A percentile compares a stretch with the other conserved stretches of the same genome.
phyloP scores from a whole-genome alignment of 2,797 vertebrate genomes.

The Enteromius argenteus region DNA sequence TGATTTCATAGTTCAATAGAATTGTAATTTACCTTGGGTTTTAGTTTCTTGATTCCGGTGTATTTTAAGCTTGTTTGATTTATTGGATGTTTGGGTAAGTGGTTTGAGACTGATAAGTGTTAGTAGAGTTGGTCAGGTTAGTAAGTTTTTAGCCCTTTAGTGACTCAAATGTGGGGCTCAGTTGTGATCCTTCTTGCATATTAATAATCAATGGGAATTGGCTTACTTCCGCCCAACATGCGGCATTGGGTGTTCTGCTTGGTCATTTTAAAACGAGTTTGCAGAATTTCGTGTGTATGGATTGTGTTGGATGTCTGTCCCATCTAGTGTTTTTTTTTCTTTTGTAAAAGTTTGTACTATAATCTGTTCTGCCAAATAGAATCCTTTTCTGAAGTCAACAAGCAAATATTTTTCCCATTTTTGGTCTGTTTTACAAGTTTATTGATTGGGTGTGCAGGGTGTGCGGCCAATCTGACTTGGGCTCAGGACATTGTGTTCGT shows the following conservation, averaged over 20 bases:
- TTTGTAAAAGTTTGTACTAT: too few relatives aligned
- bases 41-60: not conserved
- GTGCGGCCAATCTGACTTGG: not conserved
- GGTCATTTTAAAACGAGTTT: not conserved
- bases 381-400: not conserved
- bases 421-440: not conserved
- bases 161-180: not conserved
- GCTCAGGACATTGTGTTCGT: not conserved
- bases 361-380: not conserved
- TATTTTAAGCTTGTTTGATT: not conserved
- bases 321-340: not conserved
- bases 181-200: not conserved
- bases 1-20: not conserved
- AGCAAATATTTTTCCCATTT: not conserved
- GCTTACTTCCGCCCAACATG: not conserved
- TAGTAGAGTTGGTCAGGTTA: not conserved
- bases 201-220: not conserved
- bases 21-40: too few relatives aligned
- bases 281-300: not conserved
- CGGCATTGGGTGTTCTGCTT: not conserved
- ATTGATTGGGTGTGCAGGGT: not conserved
- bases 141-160: not conserved
- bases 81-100: not conserved
- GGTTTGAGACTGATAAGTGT: not conserved
- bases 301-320: not conserved